Conservation (phyloP, 1,140 invertebrate species). For the Nixonia krombeini region DNA sequence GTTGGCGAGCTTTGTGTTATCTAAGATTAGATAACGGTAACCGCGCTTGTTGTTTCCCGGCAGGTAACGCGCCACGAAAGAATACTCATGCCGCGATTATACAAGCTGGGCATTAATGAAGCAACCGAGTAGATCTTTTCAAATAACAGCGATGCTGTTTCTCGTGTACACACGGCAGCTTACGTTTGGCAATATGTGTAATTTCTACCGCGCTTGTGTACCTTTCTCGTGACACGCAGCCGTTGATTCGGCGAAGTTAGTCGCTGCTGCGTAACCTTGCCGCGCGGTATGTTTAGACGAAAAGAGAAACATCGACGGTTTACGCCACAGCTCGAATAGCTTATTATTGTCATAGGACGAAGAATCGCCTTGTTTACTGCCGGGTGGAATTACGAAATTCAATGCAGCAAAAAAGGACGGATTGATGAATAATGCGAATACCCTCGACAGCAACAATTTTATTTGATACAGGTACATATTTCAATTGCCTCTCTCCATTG, state of each 20-base stretch:
- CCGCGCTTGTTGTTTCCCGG: constrained; percentile 11
- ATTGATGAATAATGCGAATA: too few species aligned
- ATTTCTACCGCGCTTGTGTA: constrained; percentile 6
- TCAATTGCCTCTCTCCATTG: too few species aligned
- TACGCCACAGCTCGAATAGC: too few species aligned
- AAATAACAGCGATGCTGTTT: constrained; percentile 16
- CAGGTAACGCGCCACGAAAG: constrained; percentile 17
- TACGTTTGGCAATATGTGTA: constrained; percentile 3
- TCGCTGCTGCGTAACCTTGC: constrained; percentile 9
- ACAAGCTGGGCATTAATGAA: constrained; percentile 8
- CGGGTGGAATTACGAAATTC: too few species aligned
- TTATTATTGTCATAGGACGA: too few species aligned
- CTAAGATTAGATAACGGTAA: constrained; percentile 41
- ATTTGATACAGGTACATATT: too few species aligned
- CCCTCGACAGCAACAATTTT: too few species aligned
- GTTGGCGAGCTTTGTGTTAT: constrained; percentile 21
- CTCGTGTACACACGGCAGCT: neutral
- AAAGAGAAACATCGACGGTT: constrained; percentile 36
- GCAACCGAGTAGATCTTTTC: neutral
- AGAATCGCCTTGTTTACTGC: too few species aligned
- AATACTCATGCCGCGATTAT: constrained; percentile 15
- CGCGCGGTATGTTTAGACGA: constrained; percentile 29
- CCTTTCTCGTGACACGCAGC: constrained; percentile 1
- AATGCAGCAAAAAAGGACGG: too few species aligned
- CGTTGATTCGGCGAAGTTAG: constrained; percentile 23